phyloP scores from a whole-genome alignment of 2,888 invertebrate genomes.

The Drosophila atripex region DNA sequence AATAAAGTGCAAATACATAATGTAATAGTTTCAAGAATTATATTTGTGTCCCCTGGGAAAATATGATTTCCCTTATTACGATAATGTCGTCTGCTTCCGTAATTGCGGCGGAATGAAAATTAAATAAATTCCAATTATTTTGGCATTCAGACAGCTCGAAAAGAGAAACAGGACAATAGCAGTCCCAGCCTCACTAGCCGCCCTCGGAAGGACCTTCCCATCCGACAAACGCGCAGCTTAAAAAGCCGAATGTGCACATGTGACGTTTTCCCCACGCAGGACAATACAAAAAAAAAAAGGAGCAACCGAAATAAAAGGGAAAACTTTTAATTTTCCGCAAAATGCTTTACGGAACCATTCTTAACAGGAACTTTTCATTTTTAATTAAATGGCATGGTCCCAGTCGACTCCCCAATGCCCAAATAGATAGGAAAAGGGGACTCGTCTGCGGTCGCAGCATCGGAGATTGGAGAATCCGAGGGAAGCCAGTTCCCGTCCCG shows the following conservation, averaged over 20 bases:
- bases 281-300: conserved; percentile 42
- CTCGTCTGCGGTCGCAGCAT: conserved; percentile 48
- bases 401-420: conserved; percentile 21
- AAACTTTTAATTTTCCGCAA: conserved; percentile 77
- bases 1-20: conserved; percentile 14
- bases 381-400: conserved; percentile 70
- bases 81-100: background rate
- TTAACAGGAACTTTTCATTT: conserved; percentile 74
- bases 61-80: conserved; percentile 6
- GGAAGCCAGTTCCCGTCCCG: conserved; percentile 28
- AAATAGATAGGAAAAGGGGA: conserved; percentile 40
- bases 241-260: conserved; percentile 59
- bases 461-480: conserved; percentile 5
- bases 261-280: conserved; percentile 48
- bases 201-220: conserved; percentile 28
- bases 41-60: conserved; percentile 1
- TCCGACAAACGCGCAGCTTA: conserved; percentile 23
- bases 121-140: conserved; percentile 16
- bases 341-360: conserved; percentile 61
- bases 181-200: background rate
- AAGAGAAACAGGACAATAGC: conserved; percentile 11
- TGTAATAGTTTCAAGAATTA: conserved; percentile 16
- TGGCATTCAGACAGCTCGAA: conserved; percentile 2
- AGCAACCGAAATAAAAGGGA: conserved; percentile 50
- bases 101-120: background rate